Percentiles rank a stretch among this genome's conserved stretches.
These are phyloP conservation scores for Petrocephalus microphthalmus DNA, from an alignment of 2,113 vertebrate species.

Conservation along the genomic window DNA sequence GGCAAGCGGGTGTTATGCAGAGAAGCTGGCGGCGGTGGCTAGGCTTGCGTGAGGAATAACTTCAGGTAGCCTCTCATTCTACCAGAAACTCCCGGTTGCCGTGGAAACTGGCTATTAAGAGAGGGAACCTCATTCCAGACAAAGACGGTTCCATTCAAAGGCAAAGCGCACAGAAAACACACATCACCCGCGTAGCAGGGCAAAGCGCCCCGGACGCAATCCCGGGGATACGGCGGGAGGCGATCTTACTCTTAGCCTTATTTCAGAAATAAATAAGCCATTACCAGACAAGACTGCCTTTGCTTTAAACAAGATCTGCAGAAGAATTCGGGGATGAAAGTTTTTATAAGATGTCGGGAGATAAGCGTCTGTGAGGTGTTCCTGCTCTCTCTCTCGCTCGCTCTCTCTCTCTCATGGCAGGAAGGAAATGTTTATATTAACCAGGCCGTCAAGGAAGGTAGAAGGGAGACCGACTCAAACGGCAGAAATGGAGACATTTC, in stretches of 20 bases:
- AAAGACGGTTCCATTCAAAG: conserved; percentile 21
- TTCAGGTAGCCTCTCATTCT: not conserved
- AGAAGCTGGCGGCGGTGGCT: not conserved
- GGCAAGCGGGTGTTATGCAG: not conserved
- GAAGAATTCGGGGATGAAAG: not conserved
- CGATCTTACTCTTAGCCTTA: not conserved
- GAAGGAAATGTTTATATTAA: conserved; percentile 24
- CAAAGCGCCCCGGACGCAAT: not conserved
- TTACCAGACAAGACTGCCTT: not conserved
- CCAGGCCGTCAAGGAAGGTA: not conserved
- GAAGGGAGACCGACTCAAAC: not conserved
- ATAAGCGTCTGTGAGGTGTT: not conserved
- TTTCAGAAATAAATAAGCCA: not conserved
- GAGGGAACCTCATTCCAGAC: conserved; percentile 31
- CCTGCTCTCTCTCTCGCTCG: not conserved
- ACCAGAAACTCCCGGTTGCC: conserved; percentile 46
- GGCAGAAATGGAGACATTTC: not conserved
- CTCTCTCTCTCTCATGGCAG: not conserved
- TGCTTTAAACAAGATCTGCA: not conserved
- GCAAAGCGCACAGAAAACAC: not conserved
- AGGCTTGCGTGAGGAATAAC: conserved; percentile 11
- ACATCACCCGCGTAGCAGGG: not conserved
- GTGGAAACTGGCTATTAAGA: conserved; percentile 42
- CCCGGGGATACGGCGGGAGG: not conserved
- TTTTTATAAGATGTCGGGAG: not conserved